Conservation (phyloP, 2,888 invertebrate genomes). For the Lithophane leautieri region DNA sequence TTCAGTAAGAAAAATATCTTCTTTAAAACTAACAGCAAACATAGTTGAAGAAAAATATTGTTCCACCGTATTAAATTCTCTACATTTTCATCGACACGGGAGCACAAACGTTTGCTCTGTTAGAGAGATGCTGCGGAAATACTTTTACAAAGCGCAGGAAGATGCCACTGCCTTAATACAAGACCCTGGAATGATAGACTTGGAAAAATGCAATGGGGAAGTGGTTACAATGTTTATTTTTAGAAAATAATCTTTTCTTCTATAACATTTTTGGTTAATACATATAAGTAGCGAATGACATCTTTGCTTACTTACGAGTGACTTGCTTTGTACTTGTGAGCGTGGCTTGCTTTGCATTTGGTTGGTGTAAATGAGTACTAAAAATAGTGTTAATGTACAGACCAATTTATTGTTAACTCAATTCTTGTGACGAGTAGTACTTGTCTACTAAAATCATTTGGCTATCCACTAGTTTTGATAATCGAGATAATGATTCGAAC, state of each 20-base stretch:
- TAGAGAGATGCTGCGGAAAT: conserved; percentile 50
- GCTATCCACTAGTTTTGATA: too few species aligned
- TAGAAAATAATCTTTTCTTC: background rate
- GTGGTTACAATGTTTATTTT: conserved; percentile 2
- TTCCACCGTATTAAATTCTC: conserved; percentile 58
- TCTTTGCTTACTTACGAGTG: background rate
- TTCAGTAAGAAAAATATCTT: conserved; percentile 6
- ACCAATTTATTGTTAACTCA: too few species aligned
- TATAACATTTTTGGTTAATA: background rate
- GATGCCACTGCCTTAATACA: conserved; percentile 30
- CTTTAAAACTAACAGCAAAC: conserved; percentile 10
- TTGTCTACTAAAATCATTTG: too few species aligned
- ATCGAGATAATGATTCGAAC: too few species aligned
- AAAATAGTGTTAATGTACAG: too few species aligned
- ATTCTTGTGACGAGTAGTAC: too few species aligned
- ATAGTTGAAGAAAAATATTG: conserved; percentile 41
- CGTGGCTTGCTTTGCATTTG: background rate
- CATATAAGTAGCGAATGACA: too few species aligned
- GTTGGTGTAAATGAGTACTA: background rate
- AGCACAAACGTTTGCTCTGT: conserved; percentile 53
- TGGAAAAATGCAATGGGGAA: conserved; percentile 35
- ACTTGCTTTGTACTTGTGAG: background rate
- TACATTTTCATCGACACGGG: conserved; percentile 50
- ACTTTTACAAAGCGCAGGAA: conserved; percentile 44
- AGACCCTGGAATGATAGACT: conserved; percentile 9